A percentile compares a stretch with the other conserved stretches of the same genome.
These are phyloP conservation scores for Melinaea marsaeus DNA, from an alignment of 2,888 invertebrate genomes.

Conservation along the genomic window DNA sequence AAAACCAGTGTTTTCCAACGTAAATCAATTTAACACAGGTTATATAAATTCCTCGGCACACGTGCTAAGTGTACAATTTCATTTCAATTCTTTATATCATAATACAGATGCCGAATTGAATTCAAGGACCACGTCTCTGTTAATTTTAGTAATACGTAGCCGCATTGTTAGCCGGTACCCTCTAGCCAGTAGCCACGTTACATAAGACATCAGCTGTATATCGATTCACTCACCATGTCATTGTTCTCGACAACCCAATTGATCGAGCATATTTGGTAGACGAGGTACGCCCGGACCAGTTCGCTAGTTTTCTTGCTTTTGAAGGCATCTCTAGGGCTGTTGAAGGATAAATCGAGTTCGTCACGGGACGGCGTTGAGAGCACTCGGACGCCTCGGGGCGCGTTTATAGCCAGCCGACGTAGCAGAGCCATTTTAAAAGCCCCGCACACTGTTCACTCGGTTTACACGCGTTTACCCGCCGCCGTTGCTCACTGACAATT, in stretches of 20 bases:
- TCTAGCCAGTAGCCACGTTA: constrained; percentile 44
- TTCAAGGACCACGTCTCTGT: constrained; percentile 49
- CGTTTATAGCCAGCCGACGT: constrained; percentile 60
- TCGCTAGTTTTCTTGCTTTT: constrained; percentile 97
- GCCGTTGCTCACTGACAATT: constrained; percentile 59
- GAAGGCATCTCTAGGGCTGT: constrained; percentile 93
- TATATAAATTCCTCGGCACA: constrained; percentile 18
- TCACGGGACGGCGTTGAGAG: constrained; percentile 69
- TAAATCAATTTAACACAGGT: constrained; percentile 18
- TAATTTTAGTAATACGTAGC: constrained; percentile 44
- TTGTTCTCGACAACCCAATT: constrained; percentile 94
- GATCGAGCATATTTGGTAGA: constrained; percentile 93
- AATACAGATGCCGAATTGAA: constrained; percentile 37
- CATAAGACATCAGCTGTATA: constrained; percentile 55
- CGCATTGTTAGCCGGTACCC: constrained; percentile 40
- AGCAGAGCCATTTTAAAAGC: constrained; percentile 68
- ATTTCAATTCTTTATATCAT: constrained; percentile 29
- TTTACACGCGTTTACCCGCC: constrained; percentile 56
- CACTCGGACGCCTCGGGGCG: constrained; percentile 57
- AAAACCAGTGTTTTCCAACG: constrained; percentile 8
- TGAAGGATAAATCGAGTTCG: constrained; percentile 90
- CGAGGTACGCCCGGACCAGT: constrained; percentile 91
- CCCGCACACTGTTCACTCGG: constrained; percentile 50
- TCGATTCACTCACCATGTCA: constrained; percentile 85
- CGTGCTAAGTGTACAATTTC: constrained; percentile 25